Evolutionary conservation across 2,113 vertebrate species (phyloP).

Genomic region (Theristicus caerulescens): DNA sequence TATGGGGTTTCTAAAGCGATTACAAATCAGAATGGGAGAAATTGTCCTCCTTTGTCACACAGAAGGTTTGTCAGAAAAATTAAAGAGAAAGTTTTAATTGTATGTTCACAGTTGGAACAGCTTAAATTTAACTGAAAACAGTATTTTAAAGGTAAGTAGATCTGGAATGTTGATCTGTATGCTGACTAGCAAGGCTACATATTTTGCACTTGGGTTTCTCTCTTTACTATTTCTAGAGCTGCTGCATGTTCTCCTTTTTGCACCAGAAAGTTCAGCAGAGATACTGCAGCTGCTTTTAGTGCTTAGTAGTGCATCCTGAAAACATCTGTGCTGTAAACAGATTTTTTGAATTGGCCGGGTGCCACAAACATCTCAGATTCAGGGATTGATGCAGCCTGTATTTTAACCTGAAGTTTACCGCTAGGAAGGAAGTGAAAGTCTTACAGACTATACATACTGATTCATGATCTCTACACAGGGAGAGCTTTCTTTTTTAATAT

Average conservation of each 20-base stretch:
- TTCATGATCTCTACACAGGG: not conserved
- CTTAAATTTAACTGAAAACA: not conserved
- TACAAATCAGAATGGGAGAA: not conserved
- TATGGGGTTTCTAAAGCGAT: not conserved
- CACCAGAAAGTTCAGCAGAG: not conserved
- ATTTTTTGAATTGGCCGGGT: not conserved
- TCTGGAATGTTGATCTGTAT: not conserved
- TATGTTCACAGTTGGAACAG: not conserved
- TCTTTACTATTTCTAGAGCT: not conserved
- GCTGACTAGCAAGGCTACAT: not conserved
- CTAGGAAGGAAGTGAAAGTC: conserved; percentile 47
- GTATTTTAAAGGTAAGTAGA: not conserved
- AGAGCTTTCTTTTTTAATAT: not conserved
- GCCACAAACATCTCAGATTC: not conserved
- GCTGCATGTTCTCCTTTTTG: not conserved
- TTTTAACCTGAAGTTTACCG: conserved; percentile 36
- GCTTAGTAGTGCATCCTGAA: not conserved
- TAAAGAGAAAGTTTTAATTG: not conserved
- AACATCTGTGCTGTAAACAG: not conserved
- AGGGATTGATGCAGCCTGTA: not conserved
- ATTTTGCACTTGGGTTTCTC: not conserved
- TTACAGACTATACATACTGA: not conserved
- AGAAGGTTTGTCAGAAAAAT: not conserved
- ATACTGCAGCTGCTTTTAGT: not conserved
- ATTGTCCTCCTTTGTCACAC: not conserved